phyloP scores from a whole-genome alignment of 2,888 invertebrate genomes.

The Gari tellinella region DNA sequence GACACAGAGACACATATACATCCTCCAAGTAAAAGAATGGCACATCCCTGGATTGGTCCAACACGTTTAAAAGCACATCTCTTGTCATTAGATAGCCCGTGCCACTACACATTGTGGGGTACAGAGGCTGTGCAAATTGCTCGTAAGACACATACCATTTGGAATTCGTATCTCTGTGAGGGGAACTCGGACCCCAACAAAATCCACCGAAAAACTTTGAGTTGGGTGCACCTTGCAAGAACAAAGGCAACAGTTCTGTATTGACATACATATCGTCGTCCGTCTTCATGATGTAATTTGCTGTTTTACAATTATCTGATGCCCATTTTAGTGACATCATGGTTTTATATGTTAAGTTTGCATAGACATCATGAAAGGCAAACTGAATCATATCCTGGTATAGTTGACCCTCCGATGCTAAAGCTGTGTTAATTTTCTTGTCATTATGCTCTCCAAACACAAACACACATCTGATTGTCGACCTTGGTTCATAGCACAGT shows the following conservation, averaged over 20 bases:
- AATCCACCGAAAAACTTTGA: constrained; percentile 67
- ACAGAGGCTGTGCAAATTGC: constrained; percentile 53
- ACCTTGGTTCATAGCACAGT: constrained; percentile 42
- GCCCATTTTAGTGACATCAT: constrained; percentile 69
- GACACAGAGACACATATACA: constrained; percentile 74
- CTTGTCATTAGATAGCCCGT: constrained; percentile 73
- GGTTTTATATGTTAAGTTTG: constrained; percentile 75
- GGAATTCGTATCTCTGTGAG: constrained; percentile 64
- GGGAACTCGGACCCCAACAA: constrained; percentile 72
- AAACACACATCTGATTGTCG: constrained; percentile 60
- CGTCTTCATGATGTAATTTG: constrained; percentile 77
- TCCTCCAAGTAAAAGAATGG: constrained; percentile 78
- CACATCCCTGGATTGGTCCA: constrained; percentile 63
- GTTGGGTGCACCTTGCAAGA: constrained; percentile 62
- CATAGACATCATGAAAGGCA: constrained; percentile 70
- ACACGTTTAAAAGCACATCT: constrained; percentile 57
- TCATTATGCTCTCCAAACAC: constrained; percentile 54
- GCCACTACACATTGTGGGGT: constrained; percentile 74
- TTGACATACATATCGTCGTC: constrained; percentile 77
- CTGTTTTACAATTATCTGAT: constrained; percentile 54
- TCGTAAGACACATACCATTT: constrained; percentile 75
- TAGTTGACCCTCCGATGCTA: constrained; percentile 54
- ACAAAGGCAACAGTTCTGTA: constrained; percentile 64
- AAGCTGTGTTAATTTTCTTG: constrained; percentile 14
- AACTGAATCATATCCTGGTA: constrained; percentile 67